Evolutionary conservation across 2,888 invertebrate species (phyloP).

Genomic region (Poecilobothrus nobilitatus): DNA sequence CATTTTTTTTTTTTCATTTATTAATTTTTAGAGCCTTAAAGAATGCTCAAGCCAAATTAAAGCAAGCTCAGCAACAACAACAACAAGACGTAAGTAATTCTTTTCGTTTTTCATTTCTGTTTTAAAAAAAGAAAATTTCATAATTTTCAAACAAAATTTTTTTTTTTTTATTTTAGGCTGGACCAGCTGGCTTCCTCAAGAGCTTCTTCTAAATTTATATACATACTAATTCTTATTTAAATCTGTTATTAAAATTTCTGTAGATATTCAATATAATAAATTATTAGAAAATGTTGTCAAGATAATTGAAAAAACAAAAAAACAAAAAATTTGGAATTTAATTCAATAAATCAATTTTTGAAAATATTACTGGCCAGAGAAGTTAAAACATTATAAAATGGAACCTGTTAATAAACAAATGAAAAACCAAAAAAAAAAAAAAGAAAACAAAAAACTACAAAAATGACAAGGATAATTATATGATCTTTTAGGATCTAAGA

Average conservation of each 20-base stretch:
- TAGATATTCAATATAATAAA: not conserved
- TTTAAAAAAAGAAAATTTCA: not conserved
- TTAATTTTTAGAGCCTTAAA: conserved; percentile 62
- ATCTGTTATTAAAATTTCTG: not conserved
- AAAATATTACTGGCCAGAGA: too few species aligned
- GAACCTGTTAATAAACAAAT: conserved; percentile 25
- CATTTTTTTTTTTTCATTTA: not conserved
- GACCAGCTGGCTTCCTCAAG: conserved; percentile 89
- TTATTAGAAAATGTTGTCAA: not conserved
- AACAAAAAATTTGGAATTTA: too few species aligned
- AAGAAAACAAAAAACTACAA: conserved; percentile 17
- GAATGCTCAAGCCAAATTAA: conserved; percentile 79
- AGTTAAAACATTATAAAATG: too few species aligned
- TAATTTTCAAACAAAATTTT: conserved; percentile 2
- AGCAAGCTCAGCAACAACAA: conserved; percentile 76
- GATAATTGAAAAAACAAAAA: too few species aligned
- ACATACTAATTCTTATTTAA: not conserved
- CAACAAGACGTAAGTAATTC: conserved; percentile 47
- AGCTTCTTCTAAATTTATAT: conserved; percentile 73
- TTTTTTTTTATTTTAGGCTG: conserved; percentile 53
- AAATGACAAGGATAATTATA: not conserved
- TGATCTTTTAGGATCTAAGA: too few species aligned
- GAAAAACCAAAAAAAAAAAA: conserved; percentile 23
- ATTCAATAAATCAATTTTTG: too few species aligned
- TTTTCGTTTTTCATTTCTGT: not conserved